Conservation (phyloP, 2,888 invertebrate species). For the Drosophila subsilvestris region DNA sequence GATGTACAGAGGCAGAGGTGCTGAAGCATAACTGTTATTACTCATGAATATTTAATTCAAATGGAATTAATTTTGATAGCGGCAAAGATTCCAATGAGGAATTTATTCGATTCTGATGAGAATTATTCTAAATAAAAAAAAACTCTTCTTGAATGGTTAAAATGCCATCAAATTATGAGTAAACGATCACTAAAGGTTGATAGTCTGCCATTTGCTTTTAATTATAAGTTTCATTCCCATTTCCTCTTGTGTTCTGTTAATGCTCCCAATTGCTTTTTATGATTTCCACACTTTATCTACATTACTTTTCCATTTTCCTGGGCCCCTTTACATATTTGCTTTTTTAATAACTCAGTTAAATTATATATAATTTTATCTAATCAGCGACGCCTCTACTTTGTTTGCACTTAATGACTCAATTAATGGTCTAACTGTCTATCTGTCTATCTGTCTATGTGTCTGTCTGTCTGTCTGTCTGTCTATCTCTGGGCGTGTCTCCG, state of each 20-base stretch:
- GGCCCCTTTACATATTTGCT: constrained; percentile 14
- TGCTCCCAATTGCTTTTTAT: not conserved
- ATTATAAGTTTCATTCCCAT: not conserved
- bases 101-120: too few species aligned
- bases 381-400: constrained; percentile 43
- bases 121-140: not conserved
- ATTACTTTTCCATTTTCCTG: constrained; percentile 2
- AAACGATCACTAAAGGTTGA: not conserved
- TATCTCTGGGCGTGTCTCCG: constrained; percentile 11
- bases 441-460: constrained; percentile 7
- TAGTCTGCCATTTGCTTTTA: not conserved
- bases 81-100: not conserved
- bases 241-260: not conserved
- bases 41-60: not conserved
- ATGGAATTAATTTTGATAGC: too few species aligned
- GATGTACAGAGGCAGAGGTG: not conserved
- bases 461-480: constrained; percentile 19
- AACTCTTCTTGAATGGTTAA: not conserved
- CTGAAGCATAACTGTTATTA: not conserved
- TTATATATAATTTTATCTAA: constrained; percentile 69
- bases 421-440: constrained; percentile 54
- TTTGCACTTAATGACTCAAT: constrained; percentile 67
- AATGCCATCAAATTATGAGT: too few species aligned
- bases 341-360: constrained; percentile 40
- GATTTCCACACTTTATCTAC: not conserved